phyloP scores from a whole-genome alignment of 2,888 invertebrate genomes.

The Spialia ferax region DNA sequence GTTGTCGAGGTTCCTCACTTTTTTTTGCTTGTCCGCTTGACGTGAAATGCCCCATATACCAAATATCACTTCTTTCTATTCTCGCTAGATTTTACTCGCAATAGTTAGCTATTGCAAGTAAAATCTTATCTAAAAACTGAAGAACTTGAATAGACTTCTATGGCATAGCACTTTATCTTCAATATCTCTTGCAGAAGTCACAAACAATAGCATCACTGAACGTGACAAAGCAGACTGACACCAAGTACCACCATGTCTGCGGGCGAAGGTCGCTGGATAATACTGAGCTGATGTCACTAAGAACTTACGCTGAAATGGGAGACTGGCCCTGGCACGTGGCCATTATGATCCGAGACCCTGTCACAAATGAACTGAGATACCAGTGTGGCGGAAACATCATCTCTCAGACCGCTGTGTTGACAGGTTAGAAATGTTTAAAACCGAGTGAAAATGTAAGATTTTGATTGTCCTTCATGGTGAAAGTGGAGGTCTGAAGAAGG shows the following conservation, averaged over 20 bases:
- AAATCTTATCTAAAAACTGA: no score
- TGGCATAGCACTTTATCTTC: no score
- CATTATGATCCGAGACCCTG: conserved; percentile 56
- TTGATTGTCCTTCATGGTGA: no score
- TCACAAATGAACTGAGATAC: conserved; percentile 53
- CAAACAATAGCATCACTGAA: conserved; percentile 60
- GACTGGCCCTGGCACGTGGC: conserved; percentile 84
- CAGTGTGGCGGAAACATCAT: conserved; percentile 76
- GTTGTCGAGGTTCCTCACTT: no score
- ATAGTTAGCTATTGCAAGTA: no score
- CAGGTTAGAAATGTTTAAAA: conserved; percentile 56
- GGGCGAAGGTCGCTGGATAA: conserved; percentile 68
- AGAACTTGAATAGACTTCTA: no score
- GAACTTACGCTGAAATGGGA: conserved; percentile 67
- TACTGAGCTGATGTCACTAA: conserved; percentile 67
- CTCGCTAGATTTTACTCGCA: no score
- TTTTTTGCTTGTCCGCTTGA: no score
- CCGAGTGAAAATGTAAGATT: no score
- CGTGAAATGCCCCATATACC: no score
- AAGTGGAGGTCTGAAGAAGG: no score
- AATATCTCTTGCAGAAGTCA: conserved; percentile 53
- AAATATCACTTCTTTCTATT: no score
- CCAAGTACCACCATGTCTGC: conserved; percentile 62
- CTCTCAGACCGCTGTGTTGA: conserved; percentile 73
- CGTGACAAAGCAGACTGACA: conserved; percentile 51